Percentiles rank a stretch among this genome's conserved stretches.
Conservation (phyloP, 2,888 invertebrate species). For the Nephrocerus scutellatus region DNA sequence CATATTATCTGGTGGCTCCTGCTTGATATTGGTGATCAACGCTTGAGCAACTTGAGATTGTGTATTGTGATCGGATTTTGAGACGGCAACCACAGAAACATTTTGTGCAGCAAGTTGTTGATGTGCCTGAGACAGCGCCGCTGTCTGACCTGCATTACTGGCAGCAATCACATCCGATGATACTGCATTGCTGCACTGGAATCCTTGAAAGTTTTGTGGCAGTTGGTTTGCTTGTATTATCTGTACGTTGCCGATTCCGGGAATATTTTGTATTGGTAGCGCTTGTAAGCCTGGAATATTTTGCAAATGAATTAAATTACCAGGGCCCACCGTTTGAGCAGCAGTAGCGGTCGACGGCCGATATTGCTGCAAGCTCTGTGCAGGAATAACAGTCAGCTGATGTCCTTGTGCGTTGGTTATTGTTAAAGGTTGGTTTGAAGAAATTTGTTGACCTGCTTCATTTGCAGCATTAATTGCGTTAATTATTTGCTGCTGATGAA, state of each 20-base stretch:
- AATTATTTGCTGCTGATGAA: constrained; percentile 38
- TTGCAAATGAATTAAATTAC: constrained; percentile 41
- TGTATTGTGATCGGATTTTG: constrained; percentile 19
- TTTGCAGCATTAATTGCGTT: constrained; percentile 34
- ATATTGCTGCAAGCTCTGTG: constrained; percentile 53
- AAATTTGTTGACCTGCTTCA: constrained; percentile 43
- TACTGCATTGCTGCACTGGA: constrained; percentile 31
- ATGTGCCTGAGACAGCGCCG: constrained; percentile 21
- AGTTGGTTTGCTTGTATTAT: constrained; percentile 48
- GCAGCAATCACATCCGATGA: constrained; percentile 21
- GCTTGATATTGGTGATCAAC: constrained; percentile 41
- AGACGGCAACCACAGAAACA: constrained; percentile 16
- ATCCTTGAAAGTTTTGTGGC: constrained; percentile 41
- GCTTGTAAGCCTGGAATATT: constrained; percentile 51
- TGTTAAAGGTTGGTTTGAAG: constrained; percentile 56
- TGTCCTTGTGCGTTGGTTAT: constrained; percentile 69
- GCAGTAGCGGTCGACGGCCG: constrained; percentile 26
- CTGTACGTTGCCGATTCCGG: constrained; percentile 76
- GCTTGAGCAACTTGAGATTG: constrained; percentile 25
- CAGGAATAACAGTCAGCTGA: constrained; percentile 78
- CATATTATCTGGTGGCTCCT: constrained; percentile 40
- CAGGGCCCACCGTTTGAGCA: constrained; percentile 8
- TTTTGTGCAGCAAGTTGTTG: constrained; percentile 22
- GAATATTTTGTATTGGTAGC: constrained; percentile 68
- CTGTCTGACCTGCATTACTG: constrained; percentile 22